A percentile compares a stretch with the other conserved stretches of the same genome.
Evolutionary conservation across 2,113 vertebrate species (phyloP).

Genomic region (Hemiscyllium ocellatum): DNA sequence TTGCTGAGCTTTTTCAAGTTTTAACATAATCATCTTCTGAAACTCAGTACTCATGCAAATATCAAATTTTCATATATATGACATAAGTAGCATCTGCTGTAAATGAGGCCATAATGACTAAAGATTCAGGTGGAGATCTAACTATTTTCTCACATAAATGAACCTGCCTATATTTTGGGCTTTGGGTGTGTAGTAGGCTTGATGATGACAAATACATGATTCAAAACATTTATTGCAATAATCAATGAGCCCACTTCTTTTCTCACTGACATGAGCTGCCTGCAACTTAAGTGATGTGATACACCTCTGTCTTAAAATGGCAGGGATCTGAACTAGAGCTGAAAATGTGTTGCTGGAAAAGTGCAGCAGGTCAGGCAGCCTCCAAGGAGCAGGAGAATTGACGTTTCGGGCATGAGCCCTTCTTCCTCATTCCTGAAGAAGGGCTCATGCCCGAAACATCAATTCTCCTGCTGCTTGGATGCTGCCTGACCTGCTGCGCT

Average conservation of each 20-base stretch:
- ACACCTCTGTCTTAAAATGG: neutral
- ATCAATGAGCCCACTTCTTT: neutral
- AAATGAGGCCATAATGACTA: neutral
- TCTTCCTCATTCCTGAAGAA: too few relatives aligned
- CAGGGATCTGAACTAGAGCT: neutral
- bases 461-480: too few relatives aligned
- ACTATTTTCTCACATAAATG: neutral
- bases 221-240: neutral
- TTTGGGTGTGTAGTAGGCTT: neutral
- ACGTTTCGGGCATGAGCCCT: too few relatives aligned
- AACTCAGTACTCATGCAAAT: neutral
- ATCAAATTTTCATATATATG: neutral
- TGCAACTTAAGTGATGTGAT: neutral
- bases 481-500: too few relatives aligned
- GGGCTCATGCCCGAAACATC: too few relatives aligned
- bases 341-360: too few relatives aligned
- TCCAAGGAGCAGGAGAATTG: too few relatives aligned
- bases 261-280: neutral
- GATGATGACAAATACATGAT: neutral
- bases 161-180: neutral
- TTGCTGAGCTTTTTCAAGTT: too few relatives aligned
- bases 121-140: neutral
- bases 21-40: too few relatives aligned
- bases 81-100: neutral
- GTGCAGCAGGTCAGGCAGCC: too few relatives aligned